Percentiles rank a stretch among this genome's conserved stretches.
Evolutionary conservation across 2,113 vertebrate species (phyloP).

Genomic region (Pleuronectes platessa): DNA sequence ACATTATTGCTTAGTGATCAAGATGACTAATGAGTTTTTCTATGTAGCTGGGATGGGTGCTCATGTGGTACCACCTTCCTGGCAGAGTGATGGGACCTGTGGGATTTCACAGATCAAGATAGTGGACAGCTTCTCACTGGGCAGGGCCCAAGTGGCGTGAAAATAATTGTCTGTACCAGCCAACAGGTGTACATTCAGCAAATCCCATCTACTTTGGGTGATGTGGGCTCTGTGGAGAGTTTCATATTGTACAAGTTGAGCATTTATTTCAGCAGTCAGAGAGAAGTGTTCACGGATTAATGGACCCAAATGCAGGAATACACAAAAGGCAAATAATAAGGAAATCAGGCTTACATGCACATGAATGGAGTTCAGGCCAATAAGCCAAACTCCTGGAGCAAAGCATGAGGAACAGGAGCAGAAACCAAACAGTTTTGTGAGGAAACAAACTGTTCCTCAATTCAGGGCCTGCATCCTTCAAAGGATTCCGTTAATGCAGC

Average conservation of each 20-base stretch:
- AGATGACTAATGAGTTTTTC: not conserved
- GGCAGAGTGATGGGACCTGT: not conserved
- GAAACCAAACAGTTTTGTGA: no score
- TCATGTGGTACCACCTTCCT: not conserved
- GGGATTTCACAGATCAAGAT: not conserved
- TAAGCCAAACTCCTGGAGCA: no score
- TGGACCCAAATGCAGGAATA: not conserved
- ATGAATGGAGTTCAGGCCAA: no score
- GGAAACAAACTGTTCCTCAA: no score
- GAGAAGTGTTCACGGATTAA: not conserved
- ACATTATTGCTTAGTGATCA: not conserved
- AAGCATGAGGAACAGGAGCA: no score
- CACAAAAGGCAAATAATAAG: not conserved
- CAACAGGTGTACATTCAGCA: not conserved
- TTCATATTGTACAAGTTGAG: not conserved
- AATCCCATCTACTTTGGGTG: not conserved
- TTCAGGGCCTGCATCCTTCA: no score
- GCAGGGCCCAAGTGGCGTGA: not conserved
- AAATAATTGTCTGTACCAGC: constrained; percentile 1
- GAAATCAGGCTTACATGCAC: not conserved
- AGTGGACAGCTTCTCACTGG: not conserved
- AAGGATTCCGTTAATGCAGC: no score
- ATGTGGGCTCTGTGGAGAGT: not conserved
- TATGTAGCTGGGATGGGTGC: not conserved
- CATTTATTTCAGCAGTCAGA: not conserved